These are phyloP conservation scores for Takifugu flavidus DNA, from an alignment of 2,113 vertebrate species.

Conservation along the genomic window DNA sequence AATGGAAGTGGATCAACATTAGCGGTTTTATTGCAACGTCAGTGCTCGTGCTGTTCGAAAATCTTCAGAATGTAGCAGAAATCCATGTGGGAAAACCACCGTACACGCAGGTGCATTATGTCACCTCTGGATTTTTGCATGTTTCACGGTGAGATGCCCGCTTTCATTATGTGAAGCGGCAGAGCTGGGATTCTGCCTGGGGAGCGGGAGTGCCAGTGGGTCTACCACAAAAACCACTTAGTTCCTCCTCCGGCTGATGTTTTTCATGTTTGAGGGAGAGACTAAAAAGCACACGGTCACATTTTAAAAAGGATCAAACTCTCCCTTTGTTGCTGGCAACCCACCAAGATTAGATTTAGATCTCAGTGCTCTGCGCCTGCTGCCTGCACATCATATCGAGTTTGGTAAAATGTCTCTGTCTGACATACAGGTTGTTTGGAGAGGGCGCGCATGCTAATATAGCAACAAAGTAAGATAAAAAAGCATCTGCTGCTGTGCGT, in stretches of 20 bases:
- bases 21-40: too few relatives aligned
- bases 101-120: too few relatives aligned
- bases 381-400: too few relatives aligned
- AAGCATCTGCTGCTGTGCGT: constrained; percentile 14
- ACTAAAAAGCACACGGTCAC: constrained; percentile 40
- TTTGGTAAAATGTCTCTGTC: too few relatives aligned
- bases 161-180: constrained; percentile 54
- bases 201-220: constrained; percentile 53
- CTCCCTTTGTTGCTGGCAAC: constrained; percentile 27
- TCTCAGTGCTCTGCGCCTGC: constrained; percentile 3
- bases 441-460: too few relatives aligned
- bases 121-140: neutral
- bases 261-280: constrained; percentile 61
- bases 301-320: constrained; percentile 59
- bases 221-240: constrained; percentile 75
- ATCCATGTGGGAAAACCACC: too few relatives aligned
- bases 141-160: neutral
- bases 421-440: neutral
- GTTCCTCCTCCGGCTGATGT: constrained; percentile 66
- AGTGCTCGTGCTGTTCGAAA: too few relatives aligned
- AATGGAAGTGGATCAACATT: too few relatives aligned
- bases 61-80: too few relatives aligned
- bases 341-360: constrained; percentile 34
- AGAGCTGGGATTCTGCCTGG: constrained; percentile 53
- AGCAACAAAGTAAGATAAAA: neutral